These are phyloP conservation scores for Spinus pinus DNA, from an alignment of 2,797 vertebrate species.

Conservation along the genomic window DNA sequence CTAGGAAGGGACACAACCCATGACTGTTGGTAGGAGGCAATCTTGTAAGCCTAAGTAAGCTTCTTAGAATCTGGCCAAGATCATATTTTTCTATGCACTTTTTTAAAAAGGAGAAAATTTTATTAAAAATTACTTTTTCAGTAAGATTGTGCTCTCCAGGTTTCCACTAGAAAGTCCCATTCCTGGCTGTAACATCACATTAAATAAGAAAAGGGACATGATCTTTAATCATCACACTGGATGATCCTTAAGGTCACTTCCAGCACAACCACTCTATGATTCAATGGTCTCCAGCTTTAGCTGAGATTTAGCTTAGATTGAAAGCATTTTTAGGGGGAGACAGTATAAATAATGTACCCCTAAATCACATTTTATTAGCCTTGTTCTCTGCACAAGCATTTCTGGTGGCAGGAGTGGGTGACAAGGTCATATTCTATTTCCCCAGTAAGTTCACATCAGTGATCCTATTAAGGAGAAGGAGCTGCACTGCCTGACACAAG, in stretches of 20 bases:
- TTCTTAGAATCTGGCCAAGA: not conserved
- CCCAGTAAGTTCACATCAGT: not conserved
- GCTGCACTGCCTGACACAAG: not conserved
- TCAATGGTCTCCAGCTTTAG: not conserved
- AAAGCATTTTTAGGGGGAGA: not conserved
- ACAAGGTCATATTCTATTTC: not conserved
- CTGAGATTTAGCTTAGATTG: not conserved
- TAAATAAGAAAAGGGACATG: not conserved
- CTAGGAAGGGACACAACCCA: rapidly evolving
- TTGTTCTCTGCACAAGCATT: not conserved
- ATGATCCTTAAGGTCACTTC: not conserved
- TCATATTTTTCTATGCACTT: not conserved
- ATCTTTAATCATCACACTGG: not conserved
- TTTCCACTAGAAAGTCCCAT: not conserved
- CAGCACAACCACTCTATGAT: not conserved
- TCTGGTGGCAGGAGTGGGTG: not conserved
- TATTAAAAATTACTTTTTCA: not conserved
- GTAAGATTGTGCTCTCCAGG: not conserved
- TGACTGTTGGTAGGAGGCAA: not conserved
- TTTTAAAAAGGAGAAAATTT: not conserved
- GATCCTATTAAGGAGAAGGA: not conserved
- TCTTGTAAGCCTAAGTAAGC: not conserved
- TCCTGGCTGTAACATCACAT: not conserved
- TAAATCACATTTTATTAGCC: not conserved
- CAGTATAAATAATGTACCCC: not conserved